These are phyloP conservation scores for Ceratosolen fusciceps DNA, from an alignment of 1,140 invertebrate genomes.

Conservation along the genomic window DNA sequence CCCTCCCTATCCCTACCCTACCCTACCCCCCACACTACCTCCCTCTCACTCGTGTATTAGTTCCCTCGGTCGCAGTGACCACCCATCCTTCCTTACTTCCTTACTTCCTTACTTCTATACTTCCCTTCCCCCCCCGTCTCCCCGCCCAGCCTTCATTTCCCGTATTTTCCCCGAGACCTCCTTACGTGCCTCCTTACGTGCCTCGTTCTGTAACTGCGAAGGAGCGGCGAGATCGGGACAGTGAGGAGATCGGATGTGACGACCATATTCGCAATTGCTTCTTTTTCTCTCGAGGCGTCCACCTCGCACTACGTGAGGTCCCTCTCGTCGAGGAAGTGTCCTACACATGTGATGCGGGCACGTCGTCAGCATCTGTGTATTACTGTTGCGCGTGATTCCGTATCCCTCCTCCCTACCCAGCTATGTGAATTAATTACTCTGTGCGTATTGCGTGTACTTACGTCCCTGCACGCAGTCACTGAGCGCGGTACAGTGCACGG, in stretches of 20 bases:
- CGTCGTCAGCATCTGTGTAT: not conserved
- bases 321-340: not conserved
- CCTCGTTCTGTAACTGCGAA: too few relatives aligned
- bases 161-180: not conserved
- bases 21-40: not conserved
- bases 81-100: not conserved
- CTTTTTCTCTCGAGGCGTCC: conserved; percentile 20
- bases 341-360: not conserved
- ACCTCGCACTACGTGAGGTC: not conserved
- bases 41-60: not conserved
- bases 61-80: too few relatives aligned
- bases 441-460: not conserved
- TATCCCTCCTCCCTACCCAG: not conserved
- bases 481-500: too few relatives aligned
- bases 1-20: not conserved
- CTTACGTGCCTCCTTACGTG: too few relatives aligned
- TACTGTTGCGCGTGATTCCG: too few relatives aligned
- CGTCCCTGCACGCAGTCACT: not conserved
- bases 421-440: too few relatives aligned
- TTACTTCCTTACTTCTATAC: not conserved
- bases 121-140: not conserved
- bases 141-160: not conserved
- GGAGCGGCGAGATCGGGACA: not conserved
- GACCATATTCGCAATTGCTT: conserved; percentile 40
- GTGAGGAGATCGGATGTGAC: conserved; percentile 31